Base-by-base conservation (phyloP, 35 echinoderm and acorn worm species). In the Holothuria glaberrima region DNA sequence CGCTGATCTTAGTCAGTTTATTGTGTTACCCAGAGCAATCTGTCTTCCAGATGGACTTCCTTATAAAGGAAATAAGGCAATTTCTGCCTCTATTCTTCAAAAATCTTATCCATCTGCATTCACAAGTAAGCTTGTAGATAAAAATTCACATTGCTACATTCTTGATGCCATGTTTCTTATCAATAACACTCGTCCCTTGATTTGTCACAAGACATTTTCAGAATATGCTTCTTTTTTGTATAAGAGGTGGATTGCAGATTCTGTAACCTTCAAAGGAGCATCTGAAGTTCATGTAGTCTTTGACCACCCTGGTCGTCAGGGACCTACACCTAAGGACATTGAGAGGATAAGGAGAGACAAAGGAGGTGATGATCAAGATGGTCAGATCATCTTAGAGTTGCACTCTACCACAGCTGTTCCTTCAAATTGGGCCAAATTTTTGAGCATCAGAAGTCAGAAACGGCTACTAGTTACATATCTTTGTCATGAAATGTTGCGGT, bases 291-390 rank as follows among this genome's bases (percentile, higher is more conserved):
- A 86, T 59, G 30, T 29, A 17, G 33, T 86, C 18, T 86, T 86
- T 61, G 48, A 86, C 50, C 82, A 86, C 62, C 50, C 57, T 62
- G n/a, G n/a, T n/a, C n/a, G n/a, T n/a, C n/a, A n/a, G n/a, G 82
- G 82, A 59, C 19, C 58, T 32, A 62, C 48, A 3, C 82, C 50
- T 2, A 86, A 86, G 58, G 54, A 86, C 25, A 86, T 60, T 86
- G 31, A 61, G 59, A 65, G 82, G 32, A 18, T 30, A 13, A 56
- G 31, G 59, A 61, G 82, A 34, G 57, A 86, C 50, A 62, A 28
- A 41, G 35, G 35, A 21, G 20, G 35, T 21, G 71, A 75, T 41
- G 61, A 65, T 65, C 61, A 65, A 65, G 16, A 65, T 65, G 61
- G 61, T 65, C 27, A 65, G 61, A 65, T 65, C 16, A 4, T 65